Base-by-base conservation (phyloP, 2,113 vertebrate genomes). In the Lepus europaeus region DNA sequence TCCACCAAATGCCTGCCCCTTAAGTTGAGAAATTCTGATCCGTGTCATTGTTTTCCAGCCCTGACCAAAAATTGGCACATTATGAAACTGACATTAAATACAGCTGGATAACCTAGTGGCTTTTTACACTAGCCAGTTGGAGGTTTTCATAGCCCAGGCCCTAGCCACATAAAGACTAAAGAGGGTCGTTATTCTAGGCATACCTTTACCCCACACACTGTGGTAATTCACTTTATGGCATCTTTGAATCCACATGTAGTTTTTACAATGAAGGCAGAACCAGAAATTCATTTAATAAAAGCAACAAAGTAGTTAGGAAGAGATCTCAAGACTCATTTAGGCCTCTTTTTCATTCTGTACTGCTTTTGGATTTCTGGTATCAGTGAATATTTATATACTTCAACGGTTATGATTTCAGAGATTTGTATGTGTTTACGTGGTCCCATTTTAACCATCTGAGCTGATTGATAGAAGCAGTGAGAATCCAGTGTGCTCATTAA, bases 391-490 rank as follows among this genome's bases (percentile, higher is more conserved):
- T 85, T 11, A 85, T 19, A 53, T 87, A 86, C 77, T 66, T 94
- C 51, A 96, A 0, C 22, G n/a, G 22, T 95, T 79, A 10, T 36
- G 83, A 36, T 84, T 78, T 53, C 49, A 81, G 39, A 87, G 51
- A 49, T 73, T 9, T 63, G 4, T 64, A 4, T 56, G 2, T 63
- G 39, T 80, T 16, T 83, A 13, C 77, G 22, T 27, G 27, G 22
- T 73, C 33, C 93, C 7, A 90, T 92, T 90, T 80, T 63, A 95
- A 61, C 83, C 36, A 70, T 76, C 23, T 31, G 31, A 85, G 74
- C 68, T 39, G 72, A 61, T 25, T 78, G n/a, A 64, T 70, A 68
- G 49, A 82, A 80, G 31, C 36, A 93, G 8, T 87, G 16, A 89
- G 64, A 87, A 82, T 63, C 56, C 36, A 86, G 68, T 56, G 49